phyloP scores from a whole-genome alignment of 2,113 vertebrate genomes.

The Regulus satrapa region DNA sequence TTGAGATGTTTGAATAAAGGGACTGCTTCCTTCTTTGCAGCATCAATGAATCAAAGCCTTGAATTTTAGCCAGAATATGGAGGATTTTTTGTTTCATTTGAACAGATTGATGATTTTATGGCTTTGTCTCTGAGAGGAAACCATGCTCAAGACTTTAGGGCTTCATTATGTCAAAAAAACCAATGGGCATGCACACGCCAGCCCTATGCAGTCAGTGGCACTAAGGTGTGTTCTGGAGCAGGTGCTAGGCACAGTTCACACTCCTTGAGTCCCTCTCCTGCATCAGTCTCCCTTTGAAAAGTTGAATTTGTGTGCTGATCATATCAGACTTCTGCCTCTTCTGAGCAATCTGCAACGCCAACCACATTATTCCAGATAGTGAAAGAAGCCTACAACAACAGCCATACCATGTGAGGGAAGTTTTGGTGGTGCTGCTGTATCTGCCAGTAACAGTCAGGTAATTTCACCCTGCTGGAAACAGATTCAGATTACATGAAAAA shows the following conservation, averaged over 20 bases:
- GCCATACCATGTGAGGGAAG: neutral
- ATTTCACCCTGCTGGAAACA: neutral
- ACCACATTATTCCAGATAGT: neutral
- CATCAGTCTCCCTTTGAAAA: neutral
- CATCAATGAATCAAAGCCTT: neutral
- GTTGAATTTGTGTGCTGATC: neutral
- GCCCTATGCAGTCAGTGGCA: neutral
- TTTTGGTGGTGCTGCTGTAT: neutral
- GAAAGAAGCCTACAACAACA: neutral
- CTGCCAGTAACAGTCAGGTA: neutral
- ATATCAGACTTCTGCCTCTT: neutral
- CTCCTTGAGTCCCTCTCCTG: neutral
- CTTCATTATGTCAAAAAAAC: neutral
- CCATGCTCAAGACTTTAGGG: neutral
- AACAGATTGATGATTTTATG: neutral
- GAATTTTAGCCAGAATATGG: neutral
- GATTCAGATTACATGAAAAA: neutral
- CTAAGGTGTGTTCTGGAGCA: neutral
- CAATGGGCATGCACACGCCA: rapidly evolving
- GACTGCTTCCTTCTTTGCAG: neutral
- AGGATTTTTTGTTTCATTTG: neutral
- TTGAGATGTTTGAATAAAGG: neutral
- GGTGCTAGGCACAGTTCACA: neutral
- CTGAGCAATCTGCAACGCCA: neutral
- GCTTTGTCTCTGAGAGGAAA: neutral